Conservation (phyloP, 2,888 invertebrate genomes). For the Odontocolon sp. region DNA sequence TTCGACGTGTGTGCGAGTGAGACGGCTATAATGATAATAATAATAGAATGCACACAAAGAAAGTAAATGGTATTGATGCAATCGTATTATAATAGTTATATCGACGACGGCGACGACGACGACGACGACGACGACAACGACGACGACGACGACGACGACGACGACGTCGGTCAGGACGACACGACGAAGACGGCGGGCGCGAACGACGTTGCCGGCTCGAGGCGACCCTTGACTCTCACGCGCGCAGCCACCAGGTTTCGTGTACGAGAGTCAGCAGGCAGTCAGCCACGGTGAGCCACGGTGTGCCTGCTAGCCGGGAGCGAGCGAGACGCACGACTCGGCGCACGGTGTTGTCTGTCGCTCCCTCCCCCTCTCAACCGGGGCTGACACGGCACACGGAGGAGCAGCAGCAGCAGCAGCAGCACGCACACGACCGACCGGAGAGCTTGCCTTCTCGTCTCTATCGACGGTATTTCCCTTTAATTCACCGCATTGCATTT, state of each 20-base stretch:
- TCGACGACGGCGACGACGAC: constrained; percentile 3
- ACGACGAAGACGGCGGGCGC: constrained; percentile 57
- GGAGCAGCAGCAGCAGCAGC: constrained; percentile 50
- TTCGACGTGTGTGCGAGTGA: background rate
- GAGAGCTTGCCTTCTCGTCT: constrained; percentile 33
- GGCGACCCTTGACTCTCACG: constrained; percentile 60
- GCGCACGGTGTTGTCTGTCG: constrained; percentile 47
- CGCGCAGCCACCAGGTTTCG: constrained; percentile 61
- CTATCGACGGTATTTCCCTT: constrained; percentile 12
- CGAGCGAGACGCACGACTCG: background rate
- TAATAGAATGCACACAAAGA: background rate
- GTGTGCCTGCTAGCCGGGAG: constrained; percentile 20
- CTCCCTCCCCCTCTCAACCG: too few species aligned
- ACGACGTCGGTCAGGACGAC: constrained; percentile 51
- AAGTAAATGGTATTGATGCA: constrained; percentile 4
- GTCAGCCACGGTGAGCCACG: constrained; percentile 53
- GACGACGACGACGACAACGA: constrained; percentile 32
- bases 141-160: constrained; percentile 27
- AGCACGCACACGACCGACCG: constrained; percentile 50
- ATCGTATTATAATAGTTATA: background rate
- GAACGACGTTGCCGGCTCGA: constrained; percentile 61
- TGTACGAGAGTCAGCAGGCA: constrained; percentile 59
- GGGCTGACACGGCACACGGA: constrained; percentile 61
- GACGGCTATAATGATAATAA: background rate
- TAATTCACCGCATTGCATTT: background rate